A percentile compares a stretch with the other conserved stretches of the same genome.
These are phyloP conservation scores for Gavialis gangeticus DNA, from an alignment of 2,113 vertebrate species.

Conservation along the genomic window DNA sequence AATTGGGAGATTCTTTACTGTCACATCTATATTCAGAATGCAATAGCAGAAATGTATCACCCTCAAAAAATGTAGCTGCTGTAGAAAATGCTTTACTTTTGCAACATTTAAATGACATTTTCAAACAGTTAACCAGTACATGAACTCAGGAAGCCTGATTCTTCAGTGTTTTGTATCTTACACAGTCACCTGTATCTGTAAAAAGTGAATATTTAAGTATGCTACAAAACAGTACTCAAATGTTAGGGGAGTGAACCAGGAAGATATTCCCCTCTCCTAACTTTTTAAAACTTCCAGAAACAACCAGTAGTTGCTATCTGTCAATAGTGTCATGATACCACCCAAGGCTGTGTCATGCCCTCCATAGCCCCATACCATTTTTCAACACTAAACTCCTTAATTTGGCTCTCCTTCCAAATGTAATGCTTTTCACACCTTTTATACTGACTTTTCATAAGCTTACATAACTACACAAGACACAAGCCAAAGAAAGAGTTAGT, in stretches of 20 bases:
- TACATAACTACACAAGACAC: neutral
- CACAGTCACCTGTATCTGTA: neutral
- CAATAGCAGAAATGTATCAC: neutral
- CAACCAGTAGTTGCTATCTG: neutral
- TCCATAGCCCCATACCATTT: neutral
- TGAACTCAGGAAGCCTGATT: fast-evolving
- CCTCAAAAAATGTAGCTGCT: neutral
- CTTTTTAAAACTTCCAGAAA: neutral
- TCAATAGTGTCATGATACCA: neutral
- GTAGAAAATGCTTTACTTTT: neutral
- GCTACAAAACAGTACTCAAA: neutral
- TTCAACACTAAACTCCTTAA: neutral
- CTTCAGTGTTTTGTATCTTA: neutral
- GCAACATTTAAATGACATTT: neutral
- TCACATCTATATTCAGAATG: neutral
- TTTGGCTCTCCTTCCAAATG: neutral
- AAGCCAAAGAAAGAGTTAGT: neutral
- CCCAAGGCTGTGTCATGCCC: neutral
- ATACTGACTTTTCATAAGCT: neutral
- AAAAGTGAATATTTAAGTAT: neutral
- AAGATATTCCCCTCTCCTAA: neutral
- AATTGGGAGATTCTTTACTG: neutral
- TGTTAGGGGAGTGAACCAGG: neutral
- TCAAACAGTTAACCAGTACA: neutral
- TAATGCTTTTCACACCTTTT: neutral